These are phyloP conservation scores for Argyrosomus regius DNA, from an alignment of 2,797 vertebrate genomes.

Conservation along the genomic window DNA sequence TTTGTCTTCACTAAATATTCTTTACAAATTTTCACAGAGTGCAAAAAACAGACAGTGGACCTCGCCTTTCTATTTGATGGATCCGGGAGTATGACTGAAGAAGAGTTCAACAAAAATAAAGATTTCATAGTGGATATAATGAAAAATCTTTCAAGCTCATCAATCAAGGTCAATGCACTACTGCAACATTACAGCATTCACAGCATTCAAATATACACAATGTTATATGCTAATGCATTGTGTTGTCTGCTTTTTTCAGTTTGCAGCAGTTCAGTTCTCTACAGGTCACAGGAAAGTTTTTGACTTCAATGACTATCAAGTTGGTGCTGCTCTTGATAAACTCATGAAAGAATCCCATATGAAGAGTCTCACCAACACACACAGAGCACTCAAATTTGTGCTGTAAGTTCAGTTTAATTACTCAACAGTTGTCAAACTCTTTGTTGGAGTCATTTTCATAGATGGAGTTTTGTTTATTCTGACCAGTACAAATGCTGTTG, in stretches of 20 bases:
- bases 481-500: background rate
- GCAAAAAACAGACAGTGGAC: constrained; percentile 85
- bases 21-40: constrained; percentile 73
- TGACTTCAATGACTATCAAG: constrained; percentile 80
- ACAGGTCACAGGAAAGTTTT: constrained; percentile 50
- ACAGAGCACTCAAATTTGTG: constrained; percentile 77
- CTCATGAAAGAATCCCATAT: constrained; percentile 67
- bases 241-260: constrained; percentile 72
- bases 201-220: background rate
- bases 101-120: constrained; percentile 82
- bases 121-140: constrained; percentile 86
- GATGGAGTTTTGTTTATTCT: background rate
- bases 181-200: background rate
- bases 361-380: constrained; percentile 76
- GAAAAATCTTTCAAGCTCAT: constrained; percentile 77
- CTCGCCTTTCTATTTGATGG: constrained; percentile 91
- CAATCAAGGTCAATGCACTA: constrained; percentile 82
- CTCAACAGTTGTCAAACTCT: background rate
- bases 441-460: background rate
- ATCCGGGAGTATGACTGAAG: constrained; percentile 75
- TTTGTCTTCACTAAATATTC: constrained; percentile 6
- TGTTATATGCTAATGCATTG: background rate
- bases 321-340: constrained; percentile 3
- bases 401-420: constrained; percentile 79
- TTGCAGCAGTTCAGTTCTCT: constrained; percentile 89